Base-by-base conservation (phyloP, 2,888 invertebrate genomes). In the Scaptomyza reducta region DNA sequence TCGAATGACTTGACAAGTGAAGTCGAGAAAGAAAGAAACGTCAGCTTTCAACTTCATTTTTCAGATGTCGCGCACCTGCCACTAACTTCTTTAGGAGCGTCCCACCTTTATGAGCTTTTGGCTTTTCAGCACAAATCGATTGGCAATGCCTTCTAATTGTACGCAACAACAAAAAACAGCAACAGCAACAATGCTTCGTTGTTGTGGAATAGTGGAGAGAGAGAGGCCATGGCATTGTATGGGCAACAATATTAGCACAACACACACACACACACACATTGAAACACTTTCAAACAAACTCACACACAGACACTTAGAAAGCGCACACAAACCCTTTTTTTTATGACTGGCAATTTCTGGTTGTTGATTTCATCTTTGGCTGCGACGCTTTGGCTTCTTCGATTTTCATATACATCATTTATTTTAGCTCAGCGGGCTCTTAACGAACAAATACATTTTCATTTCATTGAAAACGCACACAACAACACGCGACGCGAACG, bases 111-210 rank as follows among this genome's bases (percentile, higher is more conserved):
- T 65, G 70, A 70, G 82, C 87, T 77, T 72, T 79, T 69, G 73
- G 84, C 82, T 87, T 82, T 82, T 82, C 80, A 82, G n/a, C 87
- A 84, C 82, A 84, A 87, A 83, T 83, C 82, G 82, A 83, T 83
- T 87, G 85, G 87, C 82, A 83, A 83, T 85, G 82, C 87, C 85
- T 87, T 79, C 87, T 87, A 83, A 87, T 83, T 87, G 82, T 83
- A 84, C 82, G 77, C 82, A 74, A 73, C 67, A 61, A 69, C n/a
- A n/a, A n/a, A n/a, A n/a, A n/a, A n/a, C 82, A 74, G 71, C 67
- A 61, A 69, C 82, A 74, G 71, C 67, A 61, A 69, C 63, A 72
- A 22, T 33, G 33, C 10, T 38, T 33, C 31, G 31, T 47, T 47
- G 47, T 47, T 31, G 31, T 14, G 38, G 9, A 18, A 42, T 13